Conservation (phyloP, 2,113 vertebrate species). For the Embiotoca jacksoni region DNA sequence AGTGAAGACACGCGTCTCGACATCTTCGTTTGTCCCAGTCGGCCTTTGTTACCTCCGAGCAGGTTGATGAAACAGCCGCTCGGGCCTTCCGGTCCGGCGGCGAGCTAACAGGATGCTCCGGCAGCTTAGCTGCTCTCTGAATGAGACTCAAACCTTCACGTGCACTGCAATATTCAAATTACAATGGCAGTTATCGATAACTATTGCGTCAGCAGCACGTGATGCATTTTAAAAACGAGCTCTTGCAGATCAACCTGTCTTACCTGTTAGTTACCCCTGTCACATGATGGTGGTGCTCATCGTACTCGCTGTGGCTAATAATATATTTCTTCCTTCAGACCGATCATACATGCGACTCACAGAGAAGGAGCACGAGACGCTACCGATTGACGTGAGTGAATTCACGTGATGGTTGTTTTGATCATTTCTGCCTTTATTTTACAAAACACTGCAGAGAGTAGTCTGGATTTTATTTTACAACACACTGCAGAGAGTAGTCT, state of each 20-base stretch:
- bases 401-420: background rate
- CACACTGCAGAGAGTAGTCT: no score
- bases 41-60: background rate
- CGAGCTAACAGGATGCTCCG: conserved; percentile 45
- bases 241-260: background rate
- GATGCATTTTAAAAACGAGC: accelerated
- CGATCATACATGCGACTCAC: conserved; percentile 95
- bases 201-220: accelerated
- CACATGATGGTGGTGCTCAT: background rate
- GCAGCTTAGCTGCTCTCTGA: conserved; percentile 36
- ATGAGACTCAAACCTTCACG: background rate
- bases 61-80: background rate
- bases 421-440: no score
- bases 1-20: accelerated
- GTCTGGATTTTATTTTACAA: no score
- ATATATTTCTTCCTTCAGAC: conserved; percentile 78
- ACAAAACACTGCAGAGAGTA: no score
- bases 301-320: background rate
- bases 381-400: conserved; percentile 95
- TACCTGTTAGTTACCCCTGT: no score
- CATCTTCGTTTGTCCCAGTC: accelerated
- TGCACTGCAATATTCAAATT: no score
- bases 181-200: accelerated
- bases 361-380: conserved; percentile 97
- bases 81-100: conserved; percentile 48